These are phyloP conservation scores for Sardinella longiceps DNA, from an alignment of 2,797 vertebrate species.

Conservation along the genomic window DNA sequence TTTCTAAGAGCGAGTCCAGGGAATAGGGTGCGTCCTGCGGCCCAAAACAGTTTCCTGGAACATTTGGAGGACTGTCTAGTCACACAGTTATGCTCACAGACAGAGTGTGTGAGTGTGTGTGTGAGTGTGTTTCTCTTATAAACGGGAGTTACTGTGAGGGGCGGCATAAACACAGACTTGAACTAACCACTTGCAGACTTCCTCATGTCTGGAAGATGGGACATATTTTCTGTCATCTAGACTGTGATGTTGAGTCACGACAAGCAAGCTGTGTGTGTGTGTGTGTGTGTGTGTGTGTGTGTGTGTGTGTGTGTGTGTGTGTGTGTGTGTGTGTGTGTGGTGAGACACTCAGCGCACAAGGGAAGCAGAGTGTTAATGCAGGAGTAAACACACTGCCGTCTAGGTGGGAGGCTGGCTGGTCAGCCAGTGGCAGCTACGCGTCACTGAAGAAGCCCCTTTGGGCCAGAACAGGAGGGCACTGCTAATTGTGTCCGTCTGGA, in stretches of 20 bases:
- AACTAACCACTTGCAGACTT: neutral
- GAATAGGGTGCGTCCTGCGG: neutral
- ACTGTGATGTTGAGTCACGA: neutral
- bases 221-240: neutral
- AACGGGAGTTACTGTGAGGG: neutral
- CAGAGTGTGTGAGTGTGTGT: neutral
- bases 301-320: constrained; percentile 20
- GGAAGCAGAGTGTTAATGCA: neutral
- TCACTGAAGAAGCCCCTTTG: neutral
- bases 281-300: constrained; percentile 33
- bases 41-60: neutral
- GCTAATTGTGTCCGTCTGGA: neutral
- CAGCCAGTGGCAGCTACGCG: neutral
- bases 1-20: neutral
- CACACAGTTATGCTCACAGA: neutral
- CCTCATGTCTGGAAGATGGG: constrained; percentile 1
- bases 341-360: too few relatives aligned
- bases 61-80: constrained; percentile 3
- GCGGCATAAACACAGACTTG: neutral
- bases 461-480: neutral
- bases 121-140: neutral
- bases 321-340: constrained; percentile 12
- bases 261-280: neutral
- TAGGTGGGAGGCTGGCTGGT: neutral
- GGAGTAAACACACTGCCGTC: neutral